Percentiles rank a stretch among this genome's conserved stretches.
phyloP scores from a whole-genome alignment of 2,113 vertebrate genomes.

The Colius striatus region DNA sequence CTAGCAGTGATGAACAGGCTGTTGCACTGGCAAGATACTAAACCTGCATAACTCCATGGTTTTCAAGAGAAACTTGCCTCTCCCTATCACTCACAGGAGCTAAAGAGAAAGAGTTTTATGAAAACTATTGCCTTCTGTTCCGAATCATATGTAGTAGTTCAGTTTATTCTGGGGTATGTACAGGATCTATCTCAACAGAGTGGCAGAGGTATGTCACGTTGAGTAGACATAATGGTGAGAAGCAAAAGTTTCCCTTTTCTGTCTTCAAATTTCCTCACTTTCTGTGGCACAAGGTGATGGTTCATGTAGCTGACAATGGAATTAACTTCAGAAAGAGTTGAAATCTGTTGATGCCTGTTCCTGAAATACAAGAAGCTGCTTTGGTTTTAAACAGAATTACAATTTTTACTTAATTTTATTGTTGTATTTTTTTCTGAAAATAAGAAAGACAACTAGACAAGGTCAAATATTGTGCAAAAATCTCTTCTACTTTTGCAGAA shows the following conservation, averaged over 20 bases:
- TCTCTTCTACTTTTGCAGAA: neutral
- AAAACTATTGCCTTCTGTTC: neutral
- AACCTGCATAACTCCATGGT: neutral
- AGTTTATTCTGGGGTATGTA: neutral
- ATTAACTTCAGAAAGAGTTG: neutral
- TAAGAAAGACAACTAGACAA: neutral
- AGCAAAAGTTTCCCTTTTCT: neutral
- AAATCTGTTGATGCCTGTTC: neutral
- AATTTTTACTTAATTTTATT: neutral
- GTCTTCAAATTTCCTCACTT: neutral
- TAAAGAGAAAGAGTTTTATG: neutral
- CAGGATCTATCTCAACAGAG: accelerated
- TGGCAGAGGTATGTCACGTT: neutral
- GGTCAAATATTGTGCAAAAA: neutral
- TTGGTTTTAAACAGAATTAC: neutral
- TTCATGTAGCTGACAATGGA: neutral
- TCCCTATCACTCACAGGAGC: neutral
- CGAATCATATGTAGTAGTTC: neutral
- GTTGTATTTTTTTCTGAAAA: neutral
- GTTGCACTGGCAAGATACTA: neutral
- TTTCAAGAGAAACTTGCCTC: neutral
- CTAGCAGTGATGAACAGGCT: neutral
- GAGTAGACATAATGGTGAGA: neutral
- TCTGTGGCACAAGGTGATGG: neutral
- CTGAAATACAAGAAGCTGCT: neutral